These are phyloP conservation scores for Stegodyphus mimosarum DNA, from an alignment of 1,140 invertebrate species.

Conservation along the genomic window DNA sequence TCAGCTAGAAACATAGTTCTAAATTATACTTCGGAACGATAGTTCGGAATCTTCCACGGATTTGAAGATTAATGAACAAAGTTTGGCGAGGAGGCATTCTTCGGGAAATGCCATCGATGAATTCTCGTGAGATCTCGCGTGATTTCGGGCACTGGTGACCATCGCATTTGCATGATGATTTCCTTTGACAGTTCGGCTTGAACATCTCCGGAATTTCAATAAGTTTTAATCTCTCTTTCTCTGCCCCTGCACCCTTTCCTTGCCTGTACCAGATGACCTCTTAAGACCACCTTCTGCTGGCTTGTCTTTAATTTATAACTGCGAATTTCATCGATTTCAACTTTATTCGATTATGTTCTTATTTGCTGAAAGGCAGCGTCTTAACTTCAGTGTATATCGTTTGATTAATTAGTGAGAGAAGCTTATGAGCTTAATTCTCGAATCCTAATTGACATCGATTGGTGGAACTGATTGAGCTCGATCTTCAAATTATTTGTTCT, in stretches of 20 bases:
- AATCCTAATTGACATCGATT: no score
- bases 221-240: slow-evolving; percentile 57
- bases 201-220: slow-evolving; percentile 59
- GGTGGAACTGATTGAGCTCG: no score
- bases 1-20: no score
- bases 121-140: slow-evolving; percentile 48
- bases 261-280: not conserved
- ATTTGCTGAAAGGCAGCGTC: slow-evolving; percentile 9
- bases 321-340: slow-evolving; percentile 48
- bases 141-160: slow-evolving; percentile 57
- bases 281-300: not conserved
- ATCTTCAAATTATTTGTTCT: no score
- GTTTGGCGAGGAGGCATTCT: not conserved
- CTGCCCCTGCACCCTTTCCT: not conserved
- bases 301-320: not conserved
- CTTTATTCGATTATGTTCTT: slow-evolving; percentile 52
- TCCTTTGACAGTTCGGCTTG: slow-evolving; percentile 32
- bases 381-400: no score
- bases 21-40: no score
- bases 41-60: not conserved
- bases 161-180: slow-evolving; percentile 59
- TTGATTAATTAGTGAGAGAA: no score
- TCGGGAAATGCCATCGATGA: slow-evolving; percentile 15
- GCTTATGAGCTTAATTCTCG: no score
- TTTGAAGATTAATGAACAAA: slow-evolving; percentile 56